These are phyloP conservation scores for Ochropleura leucogaster DNA, from an alignment of 2,888 invertebrate species.

Conservation along the genomic window DNA sequence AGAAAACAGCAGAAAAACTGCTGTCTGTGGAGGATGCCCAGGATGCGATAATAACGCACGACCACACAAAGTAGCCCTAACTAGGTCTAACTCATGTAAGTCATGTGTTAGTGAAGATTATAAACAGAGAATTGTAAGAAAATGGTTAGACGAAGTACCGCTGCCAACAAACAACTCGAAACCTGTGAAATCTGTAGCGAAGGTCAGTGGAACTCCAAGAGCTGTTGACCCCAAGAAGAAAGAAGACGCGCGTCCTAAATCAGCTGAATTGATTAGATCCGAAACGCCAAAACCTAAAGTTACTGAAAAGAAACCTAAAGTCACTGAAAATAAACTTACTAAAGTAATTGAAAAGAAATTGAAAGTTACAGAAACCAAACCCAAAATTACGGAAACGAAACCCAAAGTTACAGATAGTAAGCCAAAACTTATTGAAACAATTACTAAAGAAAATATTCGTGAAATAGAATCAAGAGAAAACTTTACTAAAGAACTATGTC, in stretches of 20 bases:
- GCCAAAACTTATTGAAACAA: slow-evolving; percentile 48
- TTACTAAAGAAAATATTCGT: slow-evolving; percentile 50
- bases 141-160: slow-evolving; percentile 94
- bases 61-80: slow-evolving; percentile 78
- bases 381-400: slow-evolving; percentile 54
- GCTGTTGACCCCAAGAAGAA: slow-evolving; percentile 77
- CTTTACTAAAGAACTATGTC: slow-evolving; percentile 49
- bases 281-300: slow-evolving; percentile 59
- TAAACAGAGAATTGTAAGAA: slow-evolving; percentile 94
- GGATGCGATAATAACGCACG: slow-evolving; percentile 90
- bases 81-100: slow-evolving; percentile 89
- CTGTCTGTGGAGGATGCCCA: slow-evolving; percentile 92
- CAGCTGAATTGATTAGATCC: slow-evolving; percentile 67
- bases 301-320: slow-evolving; percentile 56
- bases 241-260: slow-evolving; percentile 66
- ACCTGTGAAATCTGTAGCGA: slow-evolving; percentile 82
- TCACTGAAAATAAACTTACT: slow-evolving; percentile 37
- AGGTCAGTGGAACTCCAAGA: slow-evolving; percentile 85
- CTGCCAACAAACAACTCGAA: slow-evolving; percentile 71
- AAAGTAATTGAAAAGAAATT: slow-evolving; percentile 58
- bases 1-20: slow-evolving; percentile 91
- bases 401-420: slow-evolving; percentile 58
- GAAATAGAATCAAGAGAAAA: slow-evolving; percentile 57
- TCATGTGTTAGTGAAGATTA: slow-evolving; percentile 92
- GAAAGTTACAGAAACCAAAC: slow-evolving; percentile 52